Conservation (phyloP, 2,113 vertebrate species). For the Odobenus rosmarus region DNA sequence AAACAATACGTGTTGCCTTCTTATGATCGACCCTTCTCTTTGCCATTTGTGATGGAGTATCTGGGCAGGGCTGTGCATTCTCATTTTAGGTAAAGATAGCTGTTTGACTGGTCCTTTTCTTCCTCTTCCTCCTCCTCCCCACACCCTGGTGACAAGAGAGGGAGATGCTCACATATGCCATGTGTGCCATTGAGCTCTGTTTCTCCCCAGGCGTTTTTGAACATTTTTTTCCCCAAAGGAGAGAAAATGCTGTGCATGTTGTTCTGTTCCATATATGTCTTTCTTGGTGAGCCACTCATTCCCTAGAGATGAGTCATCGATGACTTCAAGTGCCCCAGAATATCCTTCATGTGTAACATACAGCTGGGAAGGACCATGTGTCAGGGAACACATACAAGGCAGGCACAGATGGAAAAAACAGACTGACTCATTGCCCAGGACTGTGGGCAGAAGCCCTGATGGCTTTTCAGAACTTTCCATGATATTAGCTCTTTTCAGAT, state of each 20-base stretch:
- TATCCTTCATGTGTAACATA: conserved; percentile 48
- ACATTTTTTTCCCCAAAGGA: conserved; percentile 27
- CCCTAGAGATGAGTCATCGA: conserved; percentile 34
- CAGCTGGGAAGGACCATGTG: conserved; percentile 47
- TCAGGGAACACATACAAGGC: neutral
- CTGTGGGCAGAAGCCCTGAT: neutral
- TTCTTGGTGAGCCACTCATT: conserved; percentile 66
- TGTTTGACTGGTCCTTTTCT: neutral
- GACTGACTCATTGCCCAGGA: neutral
- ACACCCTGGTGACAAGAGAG: neutral
- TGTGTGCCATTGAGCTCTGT: neutral
- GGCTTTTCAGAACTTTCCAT: neutral
- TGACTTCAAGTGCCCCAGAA: conserved; percentile 74
- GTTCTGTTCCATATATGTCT: conserved; percentile 53
- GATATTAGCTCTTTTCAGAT: neutral
- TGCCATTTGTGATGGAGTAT: neutral
- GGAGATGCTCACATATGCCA: neutral
- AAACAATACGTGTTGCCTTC: neutral
- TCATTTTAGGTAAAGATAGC: neutral
- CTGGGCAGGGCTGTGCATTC: neutral
- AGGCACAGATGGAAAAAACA: conserved; percentile 64
- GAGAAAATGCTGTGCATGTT: neutral
- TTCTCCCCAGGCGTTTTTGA: neutral
- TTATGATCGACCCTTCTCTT: neutral
- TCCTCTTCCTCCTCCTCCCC: neutral